These are phyloP conservation scores for Oedothorax gibbosus DNA, from an alignment of 1,140 invertebrate species.

Conservation along the genomic window DNA sequence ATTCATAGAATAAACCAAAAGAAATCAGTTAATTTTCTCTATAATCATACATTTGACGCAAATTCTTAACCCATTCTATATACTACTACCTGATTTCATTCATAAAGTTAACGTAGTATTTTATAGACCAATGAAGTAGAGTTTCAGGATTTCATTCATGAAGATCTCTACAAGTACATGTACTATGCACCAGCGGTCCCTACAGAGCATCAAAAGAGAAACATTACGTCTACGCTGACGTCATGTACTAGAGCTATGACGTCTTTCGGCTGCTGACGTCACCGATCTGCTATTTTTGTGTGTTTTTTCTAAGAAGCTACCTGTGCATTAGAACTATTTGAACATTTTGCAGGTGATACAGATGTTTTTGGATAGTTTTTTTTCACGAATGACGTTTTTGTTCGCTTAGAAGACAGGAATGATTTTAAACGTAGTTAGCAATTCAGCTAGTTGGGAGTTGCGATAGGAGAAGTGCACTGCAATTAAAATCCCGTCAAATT, in stretches of 20 bases:
- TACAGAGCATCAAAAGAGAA: slow-evolving; percentile 12
- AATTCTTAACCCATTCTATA: not conserved
- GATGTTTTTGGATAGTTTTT: not conserved
- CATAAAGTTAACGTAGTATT: too few species aligned
- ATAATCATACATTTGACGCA: not conserved
- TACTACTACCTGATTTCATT: too few species aligned
- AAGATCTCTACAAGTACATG: slow-evolving; percentile 17
- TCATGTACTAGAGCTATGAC: slow-evolving; percentile 42
- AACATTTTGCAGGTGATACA: not conserved
- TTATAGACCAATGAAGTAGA: too few species aligned
- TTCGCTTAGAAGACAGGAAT: too few species aligned
- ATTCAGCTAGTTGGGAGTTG: too few species aligned
- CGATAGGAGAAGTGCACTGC: too few species aligned
- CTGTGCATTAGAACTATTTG: slow-evolving; percentile 15
- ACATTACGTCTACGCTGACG: slow-evolving; percentile 31
- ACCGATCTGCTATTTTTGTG: not conserved
- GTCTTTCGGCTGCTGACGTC: slow-evolving; percentile 28
- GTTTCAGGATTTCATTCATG: slow-evolving; percentile 11
- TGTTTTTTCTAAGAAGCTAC: not conserved
- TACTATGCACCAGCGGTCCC: slow-evolving; percentile 6
- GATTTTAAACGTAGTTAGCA: too few species aligned
- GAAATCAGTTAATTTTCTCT: not conserved
- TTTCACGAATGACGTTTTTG: too few species aligned
- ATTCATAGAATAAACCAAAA: too few species aligned
- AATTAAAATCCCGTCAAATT: too few species aligned